Base-by-base conservation (phyloP, 1,140 invertebrate genomes). In the Charaxes varanes region DNA sequence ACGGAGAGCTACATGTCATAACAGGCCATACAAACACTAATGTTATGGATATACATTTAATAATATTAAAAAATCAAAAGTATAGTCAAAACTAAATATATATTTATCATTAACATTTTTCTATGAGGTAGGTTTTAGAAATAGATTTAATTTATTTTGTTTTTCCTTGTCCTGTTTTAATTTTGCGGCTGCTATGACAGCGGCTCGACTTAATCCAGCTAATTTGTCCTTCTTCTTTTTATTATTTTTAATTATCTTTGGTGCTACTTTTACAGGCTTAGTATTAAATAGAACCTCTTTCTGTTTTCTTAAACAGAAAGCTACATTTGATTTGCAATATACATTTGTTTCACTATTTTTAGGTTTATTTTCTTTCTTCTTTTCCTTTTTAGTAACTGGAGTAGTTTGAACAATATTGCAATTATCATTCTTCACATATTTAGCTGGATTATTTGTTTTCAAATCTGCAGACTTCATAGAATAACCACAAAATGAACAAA, bases 1-100 rank as follows among this genome's bases (percentile, higher is more conserved):
- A 88, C 41, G 93, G 92, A 1, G 51, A 85, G 11, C 88, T 91
- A 83, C 88, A 95, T 54, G 60, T 99, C 0, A 89, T 92, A 58
- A 94, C 91, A 41, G 97, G 97, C 0, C 91, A 96, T 61, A 99
- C 97, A 18, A 96, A 96, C 26, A 99, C 97, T n/a, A 99, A 99
- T 90, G 96, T 99, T 0, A 99, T 99, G 97, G 97, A 99, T 87
- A 79, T 98, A 52, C 94, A 97, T 76, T 85, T 97, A 40, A 84
- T 97, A 38, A 69, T 91, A 45, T 87, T 94, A 27, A 67, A 51
- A n/a, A n/a, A n/a, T n/a, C n/a, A n/a, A n/a, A n/a, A n/a, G n/a
- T n/a, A n/a, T n/a, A n/a, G n/a, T n/a, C n/a, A n/a, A n/a, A n/a
- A 15, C 11, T 15, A 35, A 21, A 37, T 12, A 26, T 24, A 32